Conservation (phyloP, 2,797 vertebrate genomes). For the Botia kubotai region DNA sequence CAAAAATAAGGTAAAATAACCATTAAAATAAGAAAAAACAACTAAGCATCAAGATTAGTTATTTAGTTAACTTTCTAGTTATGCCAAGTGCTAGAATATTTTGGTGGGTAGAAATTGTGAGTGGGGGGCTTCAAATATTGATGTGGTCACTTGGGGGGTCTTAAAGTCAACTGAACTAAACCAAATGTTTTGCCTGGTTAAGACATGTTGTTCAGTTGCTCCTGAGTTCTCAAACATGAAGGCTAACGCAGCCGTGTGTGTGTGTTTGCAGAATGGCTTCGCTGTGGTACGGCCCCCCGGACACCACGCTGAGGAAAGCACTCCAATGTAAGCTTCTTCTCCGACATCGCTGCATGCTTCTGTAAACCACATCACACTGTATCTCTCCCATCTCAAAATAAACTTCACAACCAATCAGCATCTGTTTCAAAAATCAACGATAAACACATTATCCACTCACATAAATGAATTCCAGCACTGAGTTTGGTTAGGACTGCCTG, state of each 20-base stretch:
- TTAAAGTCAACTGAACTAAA: too few species aligned
- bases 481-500: constrained; percentile 1
- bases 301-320: constrained; percentile 96
- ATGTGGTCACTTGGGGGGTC: too few species aligned
- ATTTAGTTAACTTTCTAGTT: too few species aligned
- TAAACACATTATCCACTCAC: constrained; percentile 18
- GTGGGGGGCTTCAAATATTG: too few species aligned
- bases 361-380: constrained; percentile 11
- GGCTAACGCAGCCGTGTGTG: neutral
- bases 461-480: constrained; percentile 43
- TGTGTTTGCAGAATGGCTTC: constrained; percentile 87
- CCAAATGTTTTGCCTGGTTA: too few species aligned
- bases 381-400: constrained; percentile 13
- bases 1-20: too few species aligned
- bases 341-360: constrained; percentile 7
- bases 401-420: constrained; percentile 15
- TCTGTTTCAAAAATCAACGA: constrained; percentile 19
- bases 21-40: too few species aligned
- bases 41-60: too few species aligned
- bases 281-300: constrained; percentile 95
- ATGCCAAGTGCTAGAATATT: too few species aligned
- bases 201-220: too few species aligned
- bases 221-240: too few species aligned
- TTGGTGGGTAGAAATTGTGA: too few species aligned
- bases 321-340: constrained; percentile 88